Evolutionary conservation across 2,888 invertebrate genomes (phyloP), one percentile per base, ranked within the genome.

Genomic region (Drosophila cyrtoloma): DNA sequence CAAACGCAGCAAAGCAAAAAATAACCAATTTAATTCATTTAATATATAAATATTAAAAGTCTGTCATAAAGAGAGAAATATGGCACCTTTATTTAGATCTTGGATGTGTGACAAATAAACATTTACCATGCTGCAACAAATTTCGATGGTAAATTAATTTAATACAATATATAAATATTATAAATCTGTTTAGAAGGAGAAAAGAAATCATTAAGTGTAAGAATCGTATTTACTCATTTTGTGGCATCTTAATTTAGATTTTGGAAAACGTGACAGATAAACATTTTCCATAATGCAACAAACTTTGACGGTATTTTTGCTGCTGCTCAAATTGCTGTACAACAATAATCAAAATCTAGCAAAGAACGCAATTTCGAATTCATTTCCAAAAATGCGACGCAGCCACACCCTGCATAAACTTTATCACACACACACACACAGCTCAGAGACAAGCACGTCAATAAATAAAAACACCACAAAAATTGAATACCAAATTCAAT

Each of bases 401-500:
- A 22, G 64, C 56, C 80, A 76, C 79, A 63, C 81, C 80, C 71
- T 44, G 16, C 68, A 65, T 50, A 52, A 65, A 28, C 35, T 60
- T 44, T 44, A 53, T 55, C 16, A 64, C 50, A 44, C n/a, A 51
- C 16, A 33, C 50, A 62, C 55, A 37, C 50, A 51, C 47, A 62
- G 16, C 26, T 16, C 47, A 16, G 16, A 47, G 47, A 35, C 39
- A 61, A 57, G 71, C 52, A 56, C 52, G 62, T 52, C 64, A 71
- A 69, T 67, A 74, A 73, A 82, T 73, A 75, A 76, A 64, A 44
- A 67, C 65, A 44, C 52, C 56, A 50, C 59, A 58, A 73, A 66
- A 72, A 75, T 77, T 71, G 75, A 75, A 71, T 72, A 65, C 63
- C 37, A 71, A 75, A 75, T 61, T 69, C 44, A 61, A 74, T 75